phyloP scores from a whole-genome alignment of 2,113 vertebrate species.

The Cyprinodon tularosa region DNA sequence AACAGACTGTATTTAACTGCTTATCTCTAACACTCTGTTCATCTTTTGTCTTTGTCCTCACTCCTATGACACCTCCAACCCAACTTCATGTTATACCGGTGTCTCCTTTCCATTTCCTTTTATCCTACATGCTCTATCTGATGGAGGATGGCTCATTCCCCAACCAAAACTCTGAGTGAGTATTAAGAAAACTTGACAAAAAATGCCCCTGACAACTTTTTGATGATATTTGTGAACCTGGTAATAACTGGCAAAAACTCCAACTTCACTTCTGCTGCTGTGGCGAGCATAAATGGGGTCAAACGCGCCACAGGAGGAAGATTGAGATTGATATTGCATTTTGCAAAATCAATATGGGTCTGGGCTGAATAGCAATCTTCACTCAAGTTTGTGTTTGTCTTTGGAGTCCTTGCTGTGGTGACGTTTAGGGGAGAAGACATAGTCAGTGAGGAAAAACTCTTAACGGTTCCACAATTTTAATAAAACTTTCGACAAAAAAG shows the following conservation, averaged over 20 bases:
- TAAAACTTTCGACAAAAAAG: not conserved
- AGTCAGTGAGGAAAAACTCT: conserved; percentile 2
- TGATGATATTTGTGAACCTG: conserved; percentile 22
- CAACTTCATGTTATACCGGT: not conserved
- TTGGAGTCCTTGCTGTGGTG: not conserved
- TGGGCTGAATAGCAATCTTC: conserved; percentile 30
- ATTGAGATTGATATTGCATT: conserved; percentile 52
- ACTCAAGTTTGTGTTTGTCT: conserved; percentile 24
- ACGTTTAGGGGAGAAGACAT: conserved; percentile 20
- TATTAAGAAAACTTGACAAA: conserved; percentile 13
- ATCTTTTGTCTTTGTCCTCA: conserved; percentile 18
- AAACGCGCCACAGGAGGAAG: conserved; percentile 23
- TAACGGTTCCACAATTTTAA: not conserved
- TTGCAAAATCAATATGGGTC: conserved; percentile 43
- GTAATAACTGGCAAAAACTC: conserved; percentile 40
- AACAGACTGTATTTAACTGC: conserved; percentile 24
- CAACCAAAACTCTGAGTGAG: conserved; percentile 1
- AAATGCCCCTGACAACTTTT: conserved; percentile 9
- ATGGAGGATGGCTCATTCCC: conserved; percentile 5
- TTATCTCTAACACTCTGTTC: conserved; percentile 27
- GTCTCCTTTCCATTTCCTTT: not conserved
- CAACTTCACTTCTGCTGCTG: conserved; percentile 25
- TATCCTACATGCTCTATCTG: conserved; percentile 2
- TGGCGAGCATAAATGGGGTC: conserved; percentile 24
- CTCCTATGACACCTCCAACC: conserved; percentile 7